phyloP scores from a whole-genome alignment of 2,113 vertebrate genomes.

The Ciconia boyciana region DNA sequence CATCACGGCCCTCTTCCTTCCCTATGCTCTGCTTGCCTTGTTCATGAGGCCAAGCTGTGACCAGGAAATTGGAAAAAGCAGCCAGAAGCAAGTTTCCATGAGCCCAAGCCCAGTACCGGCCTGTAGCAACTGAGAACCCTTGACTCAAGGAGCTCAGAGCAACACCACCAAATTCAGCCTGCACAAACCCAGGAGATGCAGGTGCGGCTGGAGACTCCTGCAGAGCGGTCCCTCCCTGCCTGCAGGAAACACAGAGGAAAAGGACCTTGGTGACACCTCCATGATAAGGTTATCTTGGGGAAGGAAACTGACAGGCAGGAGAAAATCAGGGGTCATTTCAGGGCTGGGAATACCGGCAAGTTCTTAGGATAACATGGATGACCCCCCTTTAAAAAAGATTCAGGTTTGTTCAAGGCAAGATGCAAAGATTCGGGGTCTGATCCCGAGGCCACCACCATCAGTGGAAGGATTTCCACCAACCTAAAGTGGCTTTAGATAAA shows the following conservation, averaged over 20 bases:
- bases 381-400: neutral
- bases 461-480: neutral
- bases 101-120: neutral
- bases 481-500: neutral
- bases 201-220: neutral
- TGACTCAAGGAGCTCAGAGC: neutral
- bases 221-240: neutral
- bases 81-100: neutral
- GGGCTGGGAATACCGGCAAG: neutral
- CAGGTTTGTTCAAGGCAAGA: neutral
- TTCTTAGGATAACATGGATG: neutral
- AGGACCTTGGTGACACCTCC: neutral
- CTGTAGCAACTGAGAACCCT: neutral
- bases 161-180: neutral
- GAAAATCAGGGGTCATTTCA: neutral
- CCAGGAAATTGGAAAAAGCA: neutral
- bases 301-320: neutral
- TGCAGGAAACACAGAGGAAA: neutral
- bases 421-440: neutral
- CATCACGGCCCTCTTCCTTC: neutral
- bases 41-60: neutral
- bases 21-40: neutral
- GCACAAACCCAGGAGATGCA: neutral
- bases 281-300: neutral
- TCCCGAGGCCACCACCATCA: neutral